Evolutionary conservation across 2,888 invertebrate genomes (phyloP), one percentile per base, ranked within the genome.

Genomic region (Drosophila sordidula): DNA sequence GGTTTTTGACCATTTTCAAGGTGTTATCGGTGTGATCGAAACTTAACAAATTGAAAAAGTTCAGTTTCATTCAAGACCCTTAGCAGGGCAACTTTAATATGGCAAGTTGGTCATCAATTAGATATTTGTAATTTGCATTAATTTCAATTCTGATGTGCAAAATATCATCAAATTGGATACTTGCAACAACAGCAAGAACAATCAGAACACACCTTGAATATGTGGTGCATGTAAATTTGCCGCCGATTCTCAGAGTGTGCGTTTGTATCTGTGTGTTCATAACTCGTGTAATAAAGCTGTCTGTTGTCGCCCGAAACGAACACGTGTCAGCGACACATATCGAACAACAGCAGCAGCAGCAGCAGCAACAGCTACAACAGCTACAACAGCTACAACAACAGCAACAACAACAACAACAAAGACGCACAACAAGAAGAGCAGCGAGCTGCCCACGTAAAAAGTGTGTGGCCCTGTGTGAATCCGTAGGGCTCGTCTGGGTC

Each of bases 251-350:
- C 46, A 18, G 18, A 42, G 36, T 42, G 51, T 54, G 39, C 50
- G 38, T 41, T 6, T 49, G 44, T 70, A 41, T 52, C 38, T 67
- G 44, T 80, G 56, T 73, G 74, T 73, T 68, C 72, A 75, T 76
- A 77, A 73, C 76, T 77, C 74, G 77, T 77, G 76, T 74, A 76
- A 77, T 76, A 77, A 74, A 67, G 69, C 72, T 70, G 78, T 59
- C 78, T 78, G 80, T 76, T 78, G 79, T 78, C 81, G 78, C 69
- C 74, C 68, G 59, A 72, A 74, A 72, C 56, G 75, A 82, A 80
- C 75, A 78, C 75, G 85, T 82, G 89, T 84, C 87, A 82, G 74
- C 89, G 88, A 87, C 89, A 87, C 87, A 75, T 77, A 78, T 78
- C 57, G 65, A 70, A 61, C 62, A 57, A 41, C 69, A 54, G 32